Evolutionary conservation across 2,888 invertebrate species (phyloP).

Genomic region (Rotaria sp.): DNA sequence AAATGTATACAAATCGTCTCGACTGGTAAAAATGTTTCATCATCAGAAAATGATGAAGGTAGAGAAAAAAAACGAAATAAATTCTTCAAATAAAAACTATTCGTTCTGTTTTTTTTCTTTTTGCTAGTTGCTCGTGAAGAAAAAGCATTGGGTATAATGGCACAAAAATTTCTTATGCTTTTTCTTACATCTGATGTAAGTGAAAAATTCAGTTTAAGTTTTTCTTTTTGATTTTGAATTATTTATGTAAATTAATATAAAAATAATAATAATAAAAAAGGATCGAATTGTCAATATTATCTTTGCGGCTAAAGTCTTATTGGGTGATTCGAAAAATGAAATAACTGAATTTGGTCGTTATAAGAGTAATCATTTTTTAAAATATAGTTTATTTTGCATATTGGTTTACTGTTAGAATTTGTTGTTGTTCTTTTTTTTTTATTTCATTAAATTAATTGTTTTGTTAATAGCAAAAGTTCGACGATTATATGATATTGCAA

Average conservation of each 20-base stretch:
- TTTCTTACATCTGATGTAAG: slow-evolving; percentile 65
- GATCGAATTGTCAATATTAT: slow-evolving; percentile 62
- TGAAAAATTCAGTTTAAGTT: not conserved
- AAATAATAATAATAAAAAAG: not conserved
- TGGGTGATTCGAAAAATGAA: slow-evolving; percentile 60
- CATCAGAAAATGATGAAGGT: slow-evolving; percentile 16
- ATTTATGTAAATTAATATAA: not conserved
- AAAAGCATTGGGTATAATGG: slow-evolving; percentile 65
- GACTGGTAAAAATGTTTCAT: slow-evolving; percentile 25
- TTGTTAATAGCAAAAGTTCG: slow-evolving; percentile 64
- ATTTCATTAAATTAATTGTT: not conserved
- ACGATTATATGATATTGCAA: slow-evolving; percentile 70
- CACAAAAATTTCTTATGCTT: slow-evolving; percentile 67
- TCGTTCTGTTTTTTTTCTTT: not conserved
- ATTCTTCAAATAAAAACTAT: not conserved
- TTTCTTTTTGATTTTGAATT: not conserved
- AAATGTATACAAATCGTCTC: slow-evolving; percentile 22
- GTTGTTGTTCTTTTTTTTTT: not conserved
- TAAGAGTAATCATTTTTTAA: slow-evolving; percentile 52
- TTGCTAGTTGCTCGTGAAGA: slow-evolving; percentile 57
- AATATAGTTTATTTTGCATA: not conserved
- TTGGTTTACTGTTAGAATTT: not conserved
- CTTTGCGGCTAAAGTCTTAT: slow-evolving; percentile 64
- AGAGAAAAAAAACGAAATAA: not conserved
- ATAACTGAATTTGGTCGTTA: slow-evolving; percentile 56